phyloP scores from a whole-genome alignment of 53 echinoderm and acorn worm species.

The Antedon mediterranea region DNA sequence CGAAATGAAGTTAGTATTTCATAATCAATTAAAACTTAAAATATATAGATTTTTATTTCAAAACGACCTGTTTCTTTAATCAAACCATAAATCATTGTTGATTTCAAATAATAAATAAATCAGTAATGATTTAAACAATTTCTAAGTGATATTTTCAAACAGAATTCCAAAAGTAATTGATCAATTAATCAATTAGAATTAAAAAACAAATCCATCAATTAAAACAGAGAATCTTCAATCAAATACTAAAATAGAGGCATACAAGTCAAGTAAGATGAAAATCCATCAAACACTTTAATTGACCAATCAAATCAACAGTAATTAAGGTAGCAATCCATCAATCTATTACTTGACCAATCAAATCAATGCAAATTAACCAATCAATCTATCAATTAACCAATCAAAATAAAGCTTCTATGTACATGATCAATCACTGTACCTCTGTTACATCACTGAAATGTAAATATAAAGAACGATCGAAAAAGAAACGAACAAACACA shows the following conservation, averaged over 20 bases:
- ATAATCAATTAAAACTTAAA: too few species aligned
- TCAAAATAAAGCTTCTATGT: not conserved
- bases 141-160: not conserved
- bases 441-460: not conserved
- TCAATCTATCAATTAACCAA: slow-evolving; percentile 1
- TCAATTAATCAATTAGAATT: not conserved
- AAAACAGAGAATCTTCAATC: not conserved
- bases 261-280: not conserved
- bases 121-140: too few species aligned
- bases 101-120: too few species aligned
- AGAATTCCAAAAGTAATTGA: not conserved
- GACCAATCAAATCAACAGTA: not conserved
- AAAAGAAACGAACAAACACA: not conserved
- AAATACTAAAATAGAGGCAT: not conserved
- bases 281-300: not conserved
- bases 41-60: too few species aligned
- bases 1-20: too few species aligned
- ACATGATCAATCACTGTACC: not conserved
- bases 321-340: not conserved
- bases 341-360: not conserved
- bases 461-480: not conserved
- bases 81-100: too few species aligned
- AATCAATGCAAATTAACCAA: not conserved
- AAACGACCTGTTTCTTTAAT: too few species aligned
- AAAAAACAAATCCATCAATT: not conserved